These are phyloP conservation scores for Palaemon carinicauda DNA, from an alignment of 1,140 invertebrate species.

Conservation along the genomic window DNA sequence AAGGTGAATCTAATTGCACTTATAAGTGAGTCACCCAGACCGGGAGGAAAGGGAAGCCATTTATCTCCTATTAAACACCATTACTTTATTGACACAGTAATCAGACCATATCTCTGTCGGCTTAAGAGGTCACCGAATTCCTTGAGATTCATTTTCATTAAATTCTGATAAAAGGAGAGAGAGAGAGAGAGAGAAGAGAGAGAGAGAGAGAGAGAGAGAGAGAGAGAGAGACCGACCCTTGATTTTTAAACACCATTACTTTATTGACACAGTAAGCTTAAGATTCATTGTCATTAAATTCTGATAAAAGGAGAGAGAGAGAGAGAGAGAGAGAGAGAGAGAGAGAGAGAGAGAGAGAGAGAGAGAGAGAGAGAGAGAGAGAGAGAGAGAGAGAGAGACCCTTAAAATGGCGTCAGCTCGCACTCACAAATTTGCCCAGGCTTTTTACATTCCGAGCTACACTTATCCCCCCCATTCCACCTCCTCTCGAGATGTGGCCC, in stretches of 20 bases:
- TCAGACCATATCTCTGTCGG: no score
- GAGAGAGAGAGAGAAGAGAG: no score
- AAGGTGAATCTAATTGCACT: no score
- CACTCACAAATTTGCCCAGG: neutral
- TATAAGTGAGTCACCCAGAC: no score
- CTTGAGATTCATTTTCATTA: slow-evolving; percentile 12
- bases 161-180: neutral
- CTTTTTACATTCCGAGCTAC: neutral
- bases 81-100: no score
- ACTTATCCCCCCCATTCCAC: neutral
- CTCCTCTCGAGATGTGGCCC: neutral
- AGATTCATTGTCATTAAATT: slow-evolving; percentile 11
- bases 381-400: neutral
- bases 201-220: no score
- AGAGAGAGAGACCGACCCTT: no score
- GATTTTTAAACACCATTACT: no score
- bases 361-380: slow-evolving; percentile 21
- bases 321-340: slow-evolving; percentile 6
- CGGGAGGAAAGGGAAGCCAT: no score
- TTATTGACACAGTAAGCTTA: no score
- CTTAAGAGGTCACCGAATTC: no score
- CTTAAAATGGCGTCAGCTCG: neutral
- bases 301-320: neutral
- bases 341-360: slow-evolving; percentile 32
- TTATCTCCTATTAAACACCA: no score